Evolutionary conservation across 1,140 invertebrate genomes (phyloP).

Genomic region (Oryctes rhinoceros): DNA sequence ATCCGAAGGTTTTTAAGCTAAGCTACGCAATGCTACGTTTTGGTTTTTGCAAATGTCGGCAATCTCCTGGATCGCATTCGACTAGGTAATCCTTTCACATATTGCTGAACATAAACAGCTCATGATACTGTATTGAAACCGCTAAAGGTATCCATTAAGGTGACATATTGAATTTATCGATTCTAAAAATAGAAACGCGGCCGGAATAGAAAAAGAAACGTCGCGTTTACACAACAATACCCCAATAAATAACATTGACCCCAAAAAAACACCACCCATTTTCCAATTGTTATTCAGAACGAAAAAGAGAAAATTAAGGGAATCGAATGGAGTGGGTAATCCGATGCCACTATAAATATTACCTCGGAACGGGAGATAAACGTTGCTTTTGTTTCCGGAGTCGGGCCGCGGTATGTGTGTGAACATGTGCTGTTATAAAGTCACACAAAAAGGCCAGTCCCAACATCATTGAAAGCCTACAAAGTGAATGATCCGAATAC

Average conservation of each 20-base stretch:
- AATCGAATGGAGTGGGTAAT: neutral
- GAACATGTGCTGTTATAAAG: slow-evolving; percentile 25
- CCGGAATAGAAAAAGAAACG: neutral
- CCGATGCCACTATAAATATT: slow-evolving; percentile 27
- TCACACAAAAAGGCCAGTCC: neutral
- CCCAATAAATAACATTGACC: slow-evolving; percentile 28
- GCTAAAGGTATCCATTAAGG: neutral
- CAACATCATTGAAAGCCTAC: neutral
- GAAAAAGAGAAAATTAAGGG: slow-evolving; percentile 18
- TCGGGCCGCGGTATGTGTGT: neutral
- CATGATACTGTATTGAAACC: neutral
- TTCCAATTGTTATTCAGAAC: slow-evolving; percentile 27
- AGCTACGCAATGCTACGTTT: no score
- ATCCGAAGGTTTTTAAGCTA: no score
- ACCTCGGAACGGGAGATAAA: slow-evolving; percentile 25
- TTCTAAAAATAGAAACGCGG: neutral
- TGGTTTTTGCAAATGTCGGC: no score
- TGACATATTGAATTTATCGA: slow-evolving; percentile 10
- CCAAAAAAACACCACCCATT: slow-evolving; percentile 23
- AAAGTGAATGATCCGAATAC: neutral
- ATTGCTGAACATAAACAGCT: neutral
- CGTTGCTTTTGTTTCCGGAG: slow-evolving; percentile 24
- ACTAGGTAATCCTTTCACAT: neutral
- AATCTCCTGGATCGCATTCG: no score
- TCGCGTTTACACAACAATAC: slow-evolving; percentile 4